These are phyloP conservation scores for Lysiphlebus fabarum DNA, from an alignment of 1,140 invertebrate species.

Conservation along the genomic window DNA sequence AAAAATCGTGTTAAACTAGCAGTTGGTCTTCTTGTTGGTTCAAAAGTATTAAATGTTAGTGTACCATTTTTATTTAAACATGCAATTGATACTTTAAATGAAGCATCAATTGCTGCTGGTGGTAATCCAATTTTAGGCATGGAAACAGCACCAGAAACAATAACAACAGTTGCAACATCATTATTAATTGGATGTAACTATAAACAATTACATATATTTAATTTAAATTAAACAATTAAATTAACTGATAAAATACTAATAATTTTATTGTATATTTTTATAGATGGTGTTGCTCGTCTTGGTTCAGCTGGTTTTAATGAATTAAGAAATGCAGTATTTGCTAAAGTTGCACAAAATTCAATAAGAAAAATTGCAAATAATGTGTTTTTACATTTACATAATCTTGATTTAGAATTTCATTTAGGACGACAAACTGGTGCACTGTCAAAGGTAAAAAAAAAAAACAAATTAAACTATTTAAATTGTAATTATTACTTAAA, in stretches of 20 bases:
- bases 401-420: conserved; percentile 93
- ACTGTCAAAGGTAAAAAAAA: not conserved
- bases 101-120: conserved; percentile 47
- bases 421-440: conserved; percentile 68
- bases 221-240: not conserved
- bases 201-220: conserved; percentile 16
- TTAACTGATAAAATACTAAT: too few species aligned
- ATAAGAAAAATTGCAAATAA: conserved; percentile 92
- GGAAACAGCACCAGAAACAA: conserved; percentile 68
- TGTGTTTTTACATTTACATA: conserved; percentile 96
- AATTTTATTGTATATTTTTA: conserved; percentile 21
- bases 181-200: conserved; percentile 88
- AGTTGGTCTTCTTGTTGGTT: conserved; percentile 72
- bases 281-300: conserved; percentile 91
- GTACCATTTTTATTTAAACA: conserved; percentile 98
- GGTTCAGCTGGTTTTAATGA: conserved; percentile 93
- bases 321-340: conserved; percentile 95
- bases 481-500: not conserved
- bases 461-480: not conserved
- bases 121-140: conserved; percentile 62
- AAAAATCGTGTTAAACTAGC: conserved; percentile 81
- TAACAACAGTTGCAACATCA: conserved; percentile 71
- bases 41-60: conserved; percentile 85
- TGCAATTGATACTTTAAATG: conserved; percentile 85
- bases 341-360: conserved; percentile 95